These are phyloP conservation scores for Meandrusa payeni DNA, from an alignment of 2,888 invertebrate genomes.

Conservation along the genomic window DNA sequence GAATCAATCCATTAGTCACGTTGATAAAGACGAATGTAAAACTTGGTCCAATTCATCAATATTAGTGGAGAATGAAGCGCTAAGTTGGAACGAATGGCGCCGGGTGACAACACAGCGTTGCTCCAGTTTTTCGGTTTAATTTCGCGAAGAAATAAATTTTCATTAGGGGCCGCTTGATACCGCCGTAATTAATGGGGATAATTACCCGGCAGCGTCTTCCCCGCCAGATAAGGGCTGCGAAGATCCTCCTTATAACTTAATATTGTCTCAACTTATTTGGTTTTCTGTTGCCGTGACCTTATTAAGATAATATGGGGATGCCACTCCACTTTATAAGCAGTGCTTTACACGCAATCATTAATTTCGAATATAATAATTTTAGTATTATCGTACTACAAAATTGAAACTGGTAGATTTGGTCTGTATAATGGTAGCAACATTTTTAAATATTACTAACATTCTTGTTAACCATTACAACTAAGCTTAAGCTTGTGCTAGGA, in stretches of 20 bases:
- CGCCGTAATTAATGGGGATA: slow-evolving; percentile 61
- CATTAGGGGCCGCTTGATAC: slow-evolving; percentile 63
- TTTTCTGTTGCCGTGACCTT: slow-evolving; percentile 12
- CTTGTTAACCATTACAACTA: too few relatives aligned
- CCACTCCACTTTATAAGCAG: too few relatives aligned
- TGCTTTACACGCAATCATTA: too few relatives aligned
- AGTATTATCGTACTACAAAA: too few relatives aligned
- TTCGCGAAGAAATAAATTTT: slow-evolving; percentile 66
- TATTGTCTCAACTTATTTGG: slow-evolving; percentile 17
- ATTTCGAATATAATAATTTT: too few relatives aligned
- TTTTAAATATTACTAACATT: too few relatives aligned
- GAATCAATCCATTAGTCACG: slow-evolving; percentile 12
- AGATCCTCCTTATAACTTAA: slow-evolving; percentile 30
- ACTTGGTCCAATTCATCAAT: slow-evolving; percentile 20
- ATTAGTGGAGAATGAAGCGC: slow-evolving; percentile 17
- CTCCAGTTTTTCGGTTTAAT: slow-evolving; percentile 49
- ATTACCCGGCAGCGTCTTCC: slow-evolving; percentile 45
- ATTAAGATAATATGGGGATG: neutral
- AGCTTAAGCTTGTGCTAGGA: too few relatives aligned
- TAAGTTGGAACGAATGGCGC: slow-evolving; percentile 26
- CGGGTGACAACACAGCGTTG: slow-evolving; percentile 40
- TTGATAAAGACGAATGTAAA: slow-evolving; percentile 19
- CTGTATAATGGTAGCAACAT: too few relatives aligned
- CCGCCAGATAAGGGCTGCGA: slow-evolving; percentile 35
- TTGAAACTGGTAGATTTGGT: too few relatives aligned